Percentiles rank a stretch among this genome's conserved stretches.
These are phyloP conservation scores for Kuschelorhynchus macadamiae DNA, from an alignment of 2,888 invertebrate genomes.

Conservation along the genomic window DNA sequence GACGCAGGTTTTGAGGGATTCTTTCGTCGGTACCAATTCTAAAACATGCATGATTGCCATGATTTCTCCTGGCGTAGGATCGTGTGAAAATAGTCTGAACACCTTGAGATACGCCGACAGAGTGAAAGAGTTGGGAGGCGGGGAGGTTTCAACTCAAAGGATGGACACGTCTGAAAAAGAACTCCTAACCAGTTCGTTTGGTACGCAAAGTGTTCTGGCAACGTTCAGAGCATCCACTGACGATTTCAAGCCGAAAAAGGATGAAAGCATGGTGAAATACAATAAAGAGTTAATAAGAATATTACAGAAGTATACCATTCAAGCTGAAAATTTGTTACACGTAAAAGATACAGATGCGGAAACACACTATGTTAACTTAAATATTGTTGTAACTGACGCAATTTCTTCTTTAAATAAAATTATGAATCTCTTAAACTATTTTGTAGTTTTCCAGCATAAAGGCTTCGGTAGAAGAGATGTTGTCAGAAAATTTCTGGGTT, in stretches of 20 bases:
- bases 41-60: slow-evolving; percentile 99
- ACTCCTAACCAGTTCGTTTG: slow-evolving; percentile 38
- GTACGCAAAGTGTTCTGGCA: slow-evolving; percentile 30
- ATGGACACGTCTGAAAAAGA: slow-evolving; percentile 40
- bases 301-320: slow-evolving; percentile 77
- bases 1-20: slow-evolving; percentile 92
- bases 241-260: slow-evolving; percentile 33
- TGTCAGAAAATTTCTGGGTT: too few relatives aligned
- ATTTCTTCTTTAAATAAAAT: slow-evolving; percentile 75
- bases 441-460: slow-evolving; percentile 27
- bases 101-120: slow-evolving; percentile 98
- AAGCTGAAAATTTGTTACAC: slow-evolving; percentile 80
- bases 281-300: slow-evolving; percentile 84
- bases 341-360: slow-evolving; percentile 91
- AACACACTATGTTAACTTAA: slow-evolving; percentile 87
- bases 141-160: slow-evolving; percentile 68
- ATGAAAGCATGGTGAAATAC: slow-evolving; percentile 91
- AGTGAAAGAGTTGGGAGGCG: slow-evolving; percentile 93
- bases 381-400: slow-evolving; percentile 86
- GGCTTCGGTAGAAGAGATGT: too few relatives aligned
- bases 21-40: slow-evolving; percentile 97
- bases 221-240: neutral
- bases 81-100: slow-evolving; percentile 98
- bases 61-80: slow-evolving; percentile 96
- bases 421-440: slow-evolving; percentile 63